Percentiles rank a stretch among this genome's conserved stretches.
These are phyloP conservation scores for Epinephelus coioides DNA, from an alignment of 2,797 vertebrate species.

Conservation along the genomic window DNA sequence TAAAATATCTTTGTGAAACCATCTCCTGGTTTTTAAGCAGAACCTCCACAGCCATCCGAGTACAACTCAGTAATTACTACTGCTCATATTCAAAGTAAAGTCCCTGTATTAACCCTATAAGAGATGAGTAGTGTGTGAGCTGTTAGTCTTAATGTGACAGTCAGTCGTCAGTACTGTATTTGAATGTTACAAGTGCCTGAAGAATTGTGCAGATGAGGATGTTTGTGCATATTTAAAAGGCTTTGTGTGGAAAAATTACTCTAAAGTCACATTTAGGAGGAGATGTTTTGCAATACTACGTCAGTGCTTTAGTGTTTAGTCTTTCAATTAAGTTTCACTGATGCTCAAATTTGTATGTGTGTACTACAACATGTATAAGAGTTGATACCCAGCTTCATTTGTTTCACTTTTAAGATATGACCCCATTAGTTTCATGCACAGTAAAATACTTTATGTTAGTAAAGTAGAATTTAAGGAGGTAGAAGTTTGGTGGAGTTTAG, in stretches of 20 bases:
- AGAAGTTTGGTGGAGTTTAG: slow-evolving; percentile 55
- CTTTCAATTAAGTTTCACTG: slow-evolving; percentile 55
- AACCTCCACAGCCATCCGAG: slow-evolving; percentile 35
- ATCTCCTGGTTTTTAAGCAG: slow-evolving; percentile 24
- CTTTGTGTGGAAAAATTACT: slow-evolving; percentile 65
- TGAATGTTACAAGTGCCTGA: slow-evolving; percentile 88
- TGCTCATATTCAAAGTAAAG: slow-evolving; percentile 54
- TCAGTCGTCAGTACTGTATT: slow-evolving; percentile 77
- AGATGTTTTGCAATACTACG: slow-evolving; percentile 57
- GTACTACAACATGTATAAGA: slow-evolving; percentile 40
- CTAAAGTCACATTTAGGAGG: slow-evolving; percentile 44
- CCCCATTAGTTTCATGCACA: slow-evolving; percentile 54
- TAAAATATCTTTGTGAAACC: slow-evolving; percentile 29
- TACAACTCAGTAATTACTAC: slow-evolving; percentile 33
- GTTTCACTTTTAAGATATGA: slow-evolving; percentile 48
- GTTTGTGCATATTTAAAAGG: slow-evolving; percentile 76
- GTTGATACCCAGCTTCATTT: slow-evolving; percentile 52
- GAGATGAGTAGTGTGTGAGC: slow-evolving; percentile 51
- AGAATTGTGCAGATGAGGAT: slow-evolving; percentile 79
- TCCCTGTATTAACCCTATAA: slow-evolving; percentile 50
- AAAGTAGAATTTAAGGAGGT: slow-evolving; percentile 56
- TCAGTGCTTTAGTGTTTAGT: slow-evolving; percentile 66
- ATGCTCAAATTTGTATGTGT: slow-evolving; percentile 52
- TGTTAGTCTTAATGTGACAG: slow-evolving; percentile 65
- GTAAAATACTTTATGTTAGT: slow-evolving; percentile 57